Evolutionary conservation across 2,888 invertebrate species (phyloP).

Genomic region (Rapana venosa): DNA sequence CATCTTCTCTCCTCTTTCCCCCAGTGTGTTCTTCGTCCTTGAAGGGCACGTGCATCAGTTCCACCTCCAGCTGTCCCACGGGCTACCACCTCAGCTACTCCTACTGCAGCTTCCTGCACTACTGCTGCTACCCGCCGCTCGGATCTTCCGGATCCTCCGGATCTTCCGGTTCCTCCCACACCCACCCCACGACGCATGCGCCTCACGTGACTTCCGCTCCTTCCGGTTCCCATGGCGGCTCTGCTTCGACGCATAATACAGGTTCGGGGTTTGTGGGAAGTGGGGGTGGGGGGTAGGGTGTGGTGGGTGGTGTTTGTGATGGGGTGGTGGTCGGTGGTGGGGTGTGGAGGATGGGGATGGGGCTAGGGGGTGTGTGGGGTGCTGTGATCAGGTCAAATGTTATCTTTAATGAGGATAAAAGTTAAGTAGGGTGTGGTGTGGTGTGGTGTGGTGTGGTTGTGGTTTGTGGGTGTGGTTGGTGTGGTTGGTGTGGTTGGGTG

Average conservation of each 20-base stretch:
- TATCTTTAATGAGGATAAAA: too few species aligned
- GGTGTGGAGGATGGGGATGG: neutral
- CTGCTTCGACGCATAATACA: too few species aligned
- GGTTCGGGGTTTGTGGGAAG: too few species aligned
- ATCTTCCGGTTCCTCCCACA: neutral
- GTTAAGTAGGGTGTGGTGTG: too few species aligned
- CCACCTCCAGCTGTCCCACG: constrained; percentile 18
- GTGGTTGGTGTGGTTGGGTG: too few species aligned
- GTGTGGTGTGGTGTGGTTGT: too few species aligned
- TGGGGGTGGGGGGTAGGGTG: too few species aligned
- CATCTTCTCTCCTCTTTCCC: too few species aligned
- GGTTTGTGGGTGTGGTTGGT: too few species aligned
- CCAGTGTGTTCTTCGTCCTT: constrained; percentile 26
- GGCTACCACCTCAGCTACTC: constrained; percentile 40
- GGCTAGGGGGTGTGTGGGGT: neutral
- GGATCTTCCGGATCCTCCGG: neutral
- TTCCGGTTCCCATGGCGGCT: neutral
- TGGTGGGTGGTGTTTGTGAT: neutral
- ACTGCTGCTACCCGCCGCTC: constrained; percentile 32
- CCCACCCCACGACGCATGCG: neutral
- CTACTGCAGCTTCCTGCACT: constrained; percentile 45
- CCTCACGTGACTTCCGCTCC: neutral
- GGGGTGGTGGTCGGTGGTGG: neutral
- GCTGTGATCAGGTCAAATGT: too few species aligned
- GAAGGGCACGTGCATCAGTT: constrained; percentile 18